phyloP scores from a whole-genome alignment of 1,140 invertebrate species.

The Aphidius gifuensis region DNA sequence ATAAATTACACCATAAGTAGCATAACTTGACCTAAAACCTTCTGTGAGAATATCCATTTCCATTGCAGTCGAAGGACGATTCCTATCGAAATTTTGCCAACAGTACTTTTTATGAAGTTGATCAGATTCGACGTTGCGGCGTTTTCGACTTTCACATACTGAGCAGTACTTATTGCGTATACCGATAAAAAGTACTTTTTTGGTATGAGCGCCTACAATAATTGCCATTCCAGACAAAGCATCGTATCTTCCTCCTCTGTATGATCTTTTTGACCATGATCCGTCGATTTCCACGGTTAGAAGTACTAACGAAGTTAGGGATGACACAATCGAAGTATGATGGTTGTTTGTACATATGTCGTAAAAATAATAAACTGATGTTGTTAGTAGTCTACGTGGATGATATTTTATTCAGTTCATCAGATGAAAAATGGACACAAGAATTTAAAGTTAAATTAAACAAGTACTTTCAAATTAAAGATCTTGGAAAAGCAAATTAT shows the following conservation, averaged over 20 bases:
- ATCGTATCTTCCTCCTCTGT: too few species aligned
- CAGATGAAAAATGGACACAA: background rate
- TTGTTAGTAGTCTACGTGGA: conserved; percentile 24
- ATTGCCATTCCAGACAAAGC: too few species aligned
- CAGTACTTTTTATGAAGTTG: too few species aligned
- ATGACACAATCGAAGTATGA: conserved; percentile 9
- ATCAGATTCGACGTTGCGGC: too few species aligned
- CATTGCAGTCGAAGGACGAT: conserved; percentile 33
- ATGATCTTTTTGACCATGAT: too few species aligned
- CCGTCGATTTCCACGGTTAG: too few species aligned
- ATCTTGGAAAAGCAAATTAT: conserved; percentile 8
- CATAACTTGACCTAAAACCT: conserved; percentile 36
- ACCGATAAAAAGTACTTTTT: too few species aligned
- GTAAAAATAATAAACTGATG: background rate
- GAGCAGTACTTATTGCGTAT: too few species aligned
- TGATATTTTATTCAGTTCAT: conserved; percentile 9
- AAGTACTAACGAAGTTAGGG: conserved; percentile 2
- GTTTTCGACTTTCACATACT: too few species aligned
- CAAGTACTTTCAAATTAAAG: conserved; percentile 14
- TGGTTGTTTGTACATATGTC: conserved; percentile 17
- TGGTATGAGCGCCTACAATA: too few species aligned
- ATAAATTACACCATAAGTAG: conserved; percentile 26
- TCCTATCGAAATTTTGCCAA: background rate
- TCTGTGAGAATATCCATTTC: conserved; percentile 46
- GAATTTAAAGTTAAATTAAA: background rate